Base-by-base conservation (phyloP, 2,797 vertebrate species). In the Craterocephalus amniculus region DNA sequence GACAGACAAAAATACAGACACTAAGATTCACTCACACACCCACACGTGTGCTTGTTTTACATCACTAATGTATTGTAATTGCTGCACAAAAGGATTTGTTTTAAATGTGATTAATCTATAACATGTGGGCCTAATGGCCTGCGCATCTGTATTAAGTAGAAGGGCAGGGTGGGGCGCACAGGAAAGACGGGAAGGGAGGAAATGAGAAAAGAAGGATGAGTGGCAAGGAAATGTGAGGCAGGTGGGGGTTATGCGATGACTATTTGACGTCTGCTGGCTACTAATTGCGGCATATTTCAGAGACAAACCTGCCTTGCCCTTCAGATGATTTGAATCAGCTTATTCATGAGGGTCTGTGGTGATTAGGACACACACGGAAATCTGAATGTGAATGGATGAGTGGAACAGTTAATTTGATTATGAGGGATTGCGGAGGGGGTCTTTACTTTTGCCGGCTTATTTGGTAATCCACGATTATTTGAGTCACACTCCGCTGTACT, bases 361-460 rank as follows among this genome's bases (percentile, higher is more conserved):
- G 71, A 83, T 79, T 78, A 73, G 70, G 68, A 63, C 67, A 29
- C 67, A 75, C 60, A 58, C 76, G 54, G 74, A 78, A 79, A 77
- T 80, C 51, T 75, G 65, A 80, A 80, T 78, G n/a, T 79, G 78
- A 87, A 84, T 74, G 72, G 77, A 67, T 81, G 80, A 86, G 78
- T 86, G 63, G 63, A 70, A 66, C 40, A 70, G 82, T 66, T 83
- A 86, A 88, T 87, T 74, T 85, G 81, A 87, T 88, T 81, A 83
- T 81, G 67, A 85, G 7, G 66, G 60, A 83, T 81, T 81, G 12
- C 32, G 9, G 27, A 20, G 34, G 48, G 48, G 26, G 26, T 54
- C 26, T 27, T 27, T 52, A 51, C 10, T 13, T 51, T 54, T 13
- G 12, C 12, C 29, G 13, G 26, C 26, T 54, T 54, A 54, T 54